A percentile compares a stretch with the other conserved stretches of the same genome.
phyloP scores from a whole-genome alignment of 2,113 vertebrate species.

The Naja naja region DNA sequence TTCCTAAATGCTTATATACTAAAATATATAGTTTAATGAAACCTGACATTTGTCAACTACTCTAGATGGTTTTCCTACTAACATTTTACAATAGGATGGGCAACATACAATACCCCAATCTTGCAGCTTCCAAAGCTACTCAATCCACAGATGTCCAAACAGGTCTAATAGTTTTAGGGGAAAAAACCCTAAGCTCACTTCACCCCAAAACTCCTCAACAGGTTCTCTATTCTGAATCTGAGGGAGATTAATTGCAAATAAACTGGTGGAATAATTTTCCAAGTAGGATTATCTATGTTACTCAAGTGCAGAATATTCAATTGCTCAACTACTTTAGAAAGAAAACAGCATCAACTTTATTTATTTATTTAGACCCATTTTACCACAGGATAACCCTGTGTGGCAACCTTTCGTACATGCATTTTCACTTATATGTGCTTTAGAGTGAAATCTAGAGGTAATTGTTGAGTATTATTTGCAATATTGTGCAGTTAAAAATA shows the following conservation, averaged over 20 bases:
- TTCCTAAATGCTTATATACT: background rate
- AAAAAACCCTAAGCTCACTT: background rate
- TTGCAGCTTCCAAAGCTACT: background rate
- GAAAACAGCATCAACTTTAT: too few relatives aligned
- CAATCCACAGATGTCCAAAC: background rate
- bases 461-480: background rate
- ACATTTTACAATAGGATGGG: background rate
- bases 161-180: background rate
- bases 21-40: background rate
- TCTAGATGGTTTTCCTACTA: background rate
- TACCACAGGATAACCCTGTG: background rate
- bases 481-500: background rate
- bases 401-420: background rate
- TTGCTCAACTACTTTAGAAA: background rate
- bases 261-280: background rate
- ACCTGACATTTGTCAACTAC: background rate
- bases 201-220: background rate
- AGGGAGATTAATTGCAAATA: background rate
- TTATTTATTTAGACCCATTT: background rate
- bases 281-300: background rate
- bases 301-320: background rate
- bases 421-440: background rate
- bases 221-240: background rate
- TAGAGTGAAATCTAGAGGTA: background rate
- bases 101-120: background rate